These are phyloP conservation scores for Cyphomyrmex costatus DNA, from an alignment of 1,140 invertebrate genomes.

Conservation along the genomic window DNA sequence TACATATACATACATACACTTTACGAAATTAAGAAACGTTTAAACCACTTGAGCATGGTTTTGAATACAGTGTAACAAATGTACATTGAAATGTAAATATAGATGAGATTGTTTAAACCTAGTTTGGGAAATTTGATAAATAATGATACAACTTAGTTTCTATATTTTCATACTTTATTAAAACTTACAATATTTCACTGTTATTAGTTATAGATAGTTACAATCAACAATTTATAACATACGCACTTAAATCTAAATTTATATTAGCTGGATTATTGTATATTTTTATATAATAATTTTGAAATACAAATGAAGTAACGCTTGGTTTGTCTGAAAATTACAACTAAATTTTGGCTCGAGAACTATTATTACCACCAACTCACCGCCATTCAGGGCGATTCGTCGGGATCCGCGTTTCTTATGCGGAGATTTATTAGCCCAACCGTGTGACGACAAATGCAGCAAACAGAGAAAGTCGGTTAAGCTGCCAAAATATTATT, in stretches of 20 bases:
- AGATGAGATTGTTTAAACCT: neutral
- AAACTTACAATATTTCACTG: neutral
- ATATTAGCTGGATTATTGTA: neutral
- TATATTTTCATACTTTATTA: constrained; percentile 2
- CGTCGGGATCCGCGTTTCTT: constrained; percentile 51
- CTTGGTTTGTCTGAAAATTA: constrained; percentile 39
- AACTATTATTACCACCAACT: neutral
- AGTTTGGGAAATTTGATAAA: neutral
- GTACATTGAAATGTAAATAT: neutral
- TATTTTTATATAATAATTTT: constrained; percentile 5
- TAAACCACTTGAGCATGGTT: neutral
- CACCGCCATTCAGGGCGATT: constrained; percentile 17
- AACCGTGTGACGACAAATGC: constrained; percentile 48
- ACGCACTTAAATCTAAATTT: neutral
- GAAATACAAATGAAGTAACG: constrained; percentile 21
- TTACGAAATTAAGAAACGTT: constrained; percentile 4
- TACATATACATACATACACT: no score
- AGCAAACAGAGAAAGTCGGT: constrained; percentile 60
- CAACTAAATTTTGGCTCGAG: neutral
- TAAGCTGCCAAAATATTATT: constrained; percentile 63
- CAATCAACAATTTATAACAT: neutral
- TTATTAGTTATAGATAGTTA: neutral
- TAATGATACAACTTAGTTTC: neutral
- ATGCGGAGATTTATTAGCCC: constrained; percentile 54
- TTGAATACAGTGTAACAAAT: neutral